Conservation (phyloP, 2,797 vertebrate genomes). For the Anguilla pacifica region DNA sequence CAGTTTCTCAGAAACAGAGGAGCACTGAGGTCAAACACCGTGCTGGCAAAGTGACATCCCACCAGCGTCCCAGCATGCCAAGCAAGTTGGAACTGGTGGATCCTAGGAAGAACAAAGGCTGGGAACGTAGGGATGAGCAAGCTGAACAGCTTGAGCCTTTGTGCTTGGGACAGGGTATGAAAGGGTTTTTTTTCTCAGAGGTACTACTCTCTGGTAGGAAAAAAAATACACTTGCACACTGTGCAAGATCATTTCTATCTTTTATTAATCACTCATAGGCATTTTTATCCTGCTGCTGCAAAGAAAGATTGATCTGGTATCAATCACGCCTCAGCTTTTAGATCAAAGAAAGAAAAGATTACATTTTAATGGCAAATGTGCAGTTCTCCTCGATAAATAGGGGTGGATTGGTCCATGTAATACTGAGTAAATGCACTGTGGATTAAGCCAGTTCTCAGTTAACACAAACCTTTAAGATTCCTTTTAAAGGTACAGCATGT, state of each 20-base stretch:
- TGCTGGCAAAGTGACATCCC: conserved; percentile 10
- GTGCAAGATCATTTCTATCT: background rate
- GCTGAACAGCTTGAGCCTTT: background rate
- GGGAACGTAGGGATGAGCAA: background rate
- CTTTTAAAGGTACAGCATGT: background rate
- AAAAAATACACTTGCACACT: background rate
- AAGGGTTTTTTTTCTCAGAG: background rate
- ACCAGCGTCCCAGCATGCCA: background rate
- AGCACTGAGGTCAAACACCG: background rate
- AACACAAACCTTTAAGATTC: background rate
- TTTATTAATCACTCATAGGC: background rate
- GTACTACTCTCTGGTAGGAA: background rate
- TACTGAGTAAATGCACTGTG: background rate
- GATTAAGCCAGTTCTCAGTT: background rate
- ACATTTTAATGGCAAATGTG: background rate
- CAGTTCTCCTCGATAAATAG: background rate
- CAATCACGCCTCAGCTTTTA: background rate
- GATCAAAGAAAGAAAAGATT: background rate
- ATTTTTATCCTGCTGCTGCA: background rate
- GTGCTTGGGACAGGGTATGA: background rate
- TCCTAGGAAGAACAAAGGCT: background rate
- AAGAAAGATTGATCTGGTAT: background rate
- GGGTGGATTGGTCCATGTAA: background rate
- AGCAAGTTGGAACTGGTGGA: conserved; percentile 33
- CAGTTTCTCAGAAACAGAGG: background rate